Base-by-base conservation (phyloP, 2,797 vertebrate genomes). In the Leptodactylus fallax region DNA sequence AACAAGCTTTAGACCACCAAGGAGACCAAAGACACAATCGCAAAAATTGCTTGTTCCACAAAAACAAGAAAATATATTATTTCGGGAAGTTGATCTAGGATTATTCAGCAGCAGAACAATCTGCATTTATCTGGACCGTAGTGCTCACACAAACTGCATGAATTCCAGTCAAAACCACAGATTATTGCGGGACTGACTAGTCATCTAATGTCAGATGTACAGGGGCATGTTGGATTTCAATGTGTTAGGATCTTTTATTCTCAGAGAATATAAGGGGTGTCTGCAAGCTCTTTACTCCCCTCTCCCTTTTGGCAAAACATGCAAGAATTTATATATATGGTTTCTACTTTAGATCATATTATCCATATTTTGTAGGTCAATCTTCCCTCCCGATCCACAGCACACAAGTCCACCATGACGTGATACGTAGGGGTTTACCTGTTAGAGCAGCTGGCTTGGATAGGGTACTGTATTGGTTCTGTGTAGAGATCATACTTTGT, bases 371-470 rank as follows among this genome's bases (percentile, higher is more conserved):
- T 23, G 16, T 21, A 63, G 61, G 61, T 23, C 12, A n/a, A 11
- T 12, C n/a, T 2, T 23, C 11, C 9, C 21, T n/a, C 4, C n/a
- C 9, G 0, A 17, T 1, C 7, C 19, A 61, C 10, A 55, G 13
- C 14, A 58, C 13, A 16, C 61, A 9, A 11, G 63, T 23, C 63
- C n/a, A 5, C 5, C 63, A 25, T 1, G 63, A 36, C 36, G 36
- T n/a, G n/a, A n/a, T n/a, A n/a, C n/a, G n/a, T n/a, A n/a, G n/a
- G n/a, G 9, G 25, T 14, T 60, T 94, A 98, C 98, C 98, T 94
- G 98, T 99, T 93, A 98, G 95, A 23, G 97, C 98, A 47, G 98
- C 97, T 81, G 98, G 98, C 93, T 98, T 99, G 90, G 97, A 97
- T 89, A 99, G 95, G 8, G 98, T 98, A 92, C 97, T 98, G 76